These are phyloP conservation scores for Halcyon senegalensis DNA, from an alignment of 2,113 vertebrate genomes.

Conservation along the genomic window DNA sequence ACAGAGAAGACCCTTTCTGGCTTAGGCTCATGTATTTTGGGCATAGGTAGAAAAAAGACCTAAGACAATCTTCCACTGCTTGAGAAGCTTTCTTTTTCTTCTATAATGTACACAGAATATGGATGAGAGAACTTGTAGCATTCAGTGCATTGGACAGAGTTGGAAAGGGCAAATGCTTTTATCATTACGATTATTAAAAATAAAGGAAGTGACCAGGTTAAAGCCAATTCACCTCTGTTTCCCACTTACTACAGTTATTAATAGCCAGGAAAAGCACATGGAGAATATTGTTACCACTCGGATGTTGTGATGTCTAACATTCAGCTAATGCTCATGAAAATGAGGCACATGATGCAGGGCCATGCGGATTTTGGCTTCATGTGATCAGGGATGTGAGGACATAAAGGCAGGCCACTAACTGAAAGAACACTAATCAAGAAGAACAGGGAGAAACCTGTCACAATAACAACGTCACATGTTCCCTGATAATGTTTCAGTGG, in stretches of 20 bases:
- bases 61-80: neutral
- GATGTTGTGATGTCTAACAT: neutral
- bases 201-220: constrained; percentile 27
- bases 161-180: neutral
- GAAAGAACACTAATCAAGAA: constrained; percentile 40
- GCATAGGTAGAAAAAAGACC: neutral
- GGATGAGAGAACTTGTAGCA: neutral
- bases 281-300: neutral
- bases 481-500: constrained; percentile 9
- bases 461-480: constrained; percentile 25
- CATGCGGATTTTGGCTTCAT: neutral
- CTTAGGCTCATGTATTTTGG: neutral
- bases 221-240: constrained; percentile 40
- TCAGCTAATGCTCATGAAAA: neutral
- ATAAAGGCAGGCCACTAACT: constrained; percentile 27
- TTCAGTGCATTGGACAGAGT: neutral
- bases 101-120: neutral
- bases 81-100: neutral
- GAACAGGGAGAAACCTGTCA: constrained; percentile 51
- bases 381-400: constrained; percentile 39
- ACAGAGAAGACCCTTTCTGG: neutral
- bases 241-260: constrained; percentile 7
- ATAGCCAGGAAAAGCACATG: neutral
- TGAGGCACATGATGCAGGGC: constrained; percentile 34
- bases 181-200: constrained; percentile 28